These are phyloP conservation scores for Sphaeramia orbicularis DNA, from an alignment of 2,797 vertebrate genomes.

Conservation along the genomic window DNA sequence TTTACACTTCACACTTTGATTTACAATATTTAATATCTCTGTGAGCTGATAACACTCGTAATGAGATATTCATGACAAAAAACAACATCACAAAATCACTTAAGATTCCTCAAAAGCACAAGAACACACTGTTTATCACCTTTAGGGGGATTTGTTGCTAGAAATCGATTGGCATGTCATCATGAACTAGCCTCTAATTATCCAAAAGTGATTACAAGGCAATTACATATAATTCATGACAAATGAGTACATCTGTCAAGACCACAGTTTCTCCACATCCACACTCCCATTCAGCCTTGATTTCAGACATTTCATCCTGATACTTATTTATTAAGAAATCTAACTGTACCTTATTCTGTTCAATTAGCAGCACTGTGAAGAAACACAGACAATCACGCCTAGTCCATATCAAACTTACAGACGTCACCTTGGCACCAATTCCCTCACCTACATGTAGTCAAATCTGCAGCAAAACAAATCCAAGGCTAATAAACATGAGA, in stretches of 20 bases:
- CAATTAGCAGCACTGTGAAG: not conserved
- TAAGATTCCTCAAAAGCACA: slow-evolving; percentile 21
- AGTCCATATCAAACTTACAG: slow-evolving; percentile 21
- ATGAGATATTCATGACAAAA: slow-evolving; percentile 9
- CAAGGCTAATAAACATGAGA: slow-evolving; percentile 41
- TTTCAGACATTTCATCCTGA: slow-evolving; percentile 24
- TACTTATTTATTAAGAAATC: slow-evolving; percentile 18
- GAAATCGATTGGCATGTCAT: slow-evolving; percentile 48
- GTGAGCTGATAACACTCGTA: not conserved
- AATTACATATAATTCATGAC: slow-evolving; percentile 59
- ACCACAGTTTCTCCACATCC: slow-evolving; percentile 34
- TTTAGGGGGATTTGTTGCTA: slow-evolving; percentile 36
- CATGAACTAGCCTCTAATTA: slow-evolving; percentile 62
- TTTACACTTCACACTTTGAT: no score
- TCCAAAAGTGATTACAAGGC: slow-evolving; percentile 68
- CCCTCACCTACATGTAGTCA: slow-evolving; percentile 23
- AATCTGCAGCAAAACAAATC: slow-evolving; percentile 37
- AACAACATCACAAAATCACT: not conserved
- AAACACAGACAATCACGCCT: slow-evolving; percentile 5
- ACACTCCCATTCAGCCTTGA: slow-evolving; percentile 37
- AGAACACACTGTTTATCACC: slow-evolving; percentile 33
- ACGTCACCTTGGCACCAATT: slow-evolving; percentile 29
- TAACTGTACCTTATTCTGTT: slow-evolving; percentile 8
- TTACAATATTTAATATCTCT: no score
- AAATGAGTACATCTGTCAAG: slow-evolving; percentile 73